Percentiles rank a stretch among this genome's conserved stretches.
These are phyloP conservation scores for Ormyrus thymus DNA, from an alignment of 2,888 invertebrate species.

Conservation along the genomic window DNA sequence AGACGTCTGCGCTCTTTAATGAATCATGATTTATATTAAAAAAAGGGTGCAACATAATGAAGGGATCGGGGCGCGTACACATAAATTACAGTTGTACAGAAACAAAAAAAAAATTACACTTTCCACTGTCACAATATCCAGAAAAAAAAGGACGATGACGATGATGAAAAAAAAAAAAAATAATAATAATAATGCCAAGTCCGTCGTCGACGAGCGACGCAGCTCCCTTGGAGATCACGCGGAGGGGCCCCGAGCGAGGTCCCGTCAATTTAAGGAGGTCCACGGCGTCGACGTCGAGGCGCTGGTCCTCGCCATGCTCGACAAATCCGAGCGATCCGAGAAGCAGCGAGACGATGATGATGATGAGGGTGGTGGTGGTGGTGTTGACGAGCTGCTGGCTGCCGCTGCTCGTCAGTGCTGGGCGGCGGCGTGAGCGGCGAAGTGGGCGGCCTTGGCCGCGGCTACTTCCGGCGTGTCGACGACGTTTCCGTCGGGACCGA, in stretches of 20 bases:
- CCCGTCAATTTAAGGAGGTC: background rate
- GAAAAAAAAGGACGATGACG: too few species aligned
- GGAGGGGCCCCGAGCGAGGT: background rate
- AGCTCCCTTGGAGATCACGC: constrained; percentile 3
- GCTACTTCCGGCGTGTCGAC: constrained; percentile 71
- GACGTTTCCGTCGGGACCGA: constrained; percentile 66
- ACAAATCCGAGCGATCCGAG: background rate
- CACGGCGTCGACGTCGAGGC: background rate
- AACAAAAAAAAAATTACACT: constrained; percentile 21
- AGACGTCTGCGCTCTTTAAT: background rate
- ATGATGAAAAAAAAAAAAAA: background rate
- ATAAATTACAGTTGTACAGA: constrained; percentile 22
- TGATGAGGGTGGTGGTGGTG: constrained; percentile 1
- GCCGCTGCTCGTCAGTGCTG: constrained; percentile 28
- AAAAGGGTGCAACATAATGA: constrained; percentile 23
- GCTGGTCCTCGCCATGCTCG: background rate
- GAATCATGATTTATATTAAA: constrained; percentile 43
- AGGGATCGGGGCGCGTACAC: constrained; percentile 21
- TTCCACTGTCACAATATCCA: constrained; percentile 11
- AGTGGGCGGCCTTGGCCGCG: constrained; percentile 68
- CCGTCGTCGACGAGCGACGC: background rate
- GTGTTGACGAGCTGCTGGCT: background rate
- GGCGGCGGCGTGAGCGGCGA: constrained; percentile 64
- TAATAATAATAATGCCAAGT: constrained; percentile 12
- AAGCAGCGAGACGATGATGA: background rate